Conservation (phyloP, 2,113 vertebrate species). For the Nerophis ophidion region DNA sequence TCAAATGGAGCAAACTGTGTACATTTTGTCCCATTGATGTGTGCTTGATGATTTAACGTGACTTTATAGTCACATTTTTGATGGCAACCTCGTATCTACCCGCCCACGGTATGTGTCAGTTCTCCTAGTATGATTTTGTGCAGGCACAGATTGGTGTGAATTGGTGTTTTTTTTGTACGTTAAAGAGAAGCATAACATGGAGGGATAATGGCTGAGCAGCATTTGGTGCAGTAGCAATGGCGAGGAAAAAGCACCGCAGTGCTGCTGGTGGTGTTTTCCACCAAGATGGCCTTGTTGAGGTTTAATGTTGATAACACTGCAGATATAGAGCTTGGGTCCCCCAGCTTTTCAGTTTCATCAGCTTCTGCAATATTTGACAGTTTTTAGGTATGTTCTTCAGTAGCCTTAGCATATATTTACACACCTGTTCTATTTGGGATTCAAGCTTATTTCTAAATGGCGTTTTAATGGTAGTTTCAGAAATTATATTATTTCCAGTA, state of each 20-base stretch:
- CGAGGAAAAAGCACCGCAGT: slow-evolving; percentile 70
- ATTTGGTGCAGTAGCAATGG: slow-evolving; percentile 71
- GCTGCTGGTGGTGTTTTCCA: slow-evolving; percentile 67
- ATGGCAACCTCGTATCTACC: not conserved
- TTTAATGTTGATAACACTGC: slow-evolving; percentile 64
- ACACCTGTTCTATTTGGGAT: not conserved
- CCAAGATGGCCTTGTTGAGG: slow-evolving; percentile 54
- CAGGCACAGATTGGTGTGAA: slow-evolving; percentile 1
- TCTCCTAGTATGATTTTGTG: not conserved
- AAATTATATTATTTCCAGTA: not conserved
- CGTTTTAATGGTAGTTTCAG: not conserved
- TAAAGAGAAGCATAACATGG: slow-evolving; percentile 7
- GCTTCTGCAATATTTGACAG: too few species aligned
- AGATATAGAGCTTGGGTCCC: slow-evolving; percentile 38
- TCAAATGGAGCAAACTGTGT: not conserved
- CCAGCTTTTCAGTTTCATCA: not conserved
- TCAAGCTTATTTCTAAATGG: not conserved
- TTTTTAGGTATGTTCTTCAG: not conserved
- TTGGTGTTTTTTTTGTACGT: slow-evolving; percentile 8
- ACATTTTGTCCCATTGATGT: not conserved
- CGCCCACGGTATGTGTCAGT: not conserved
- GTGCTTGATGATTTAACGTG: too few species aligned
- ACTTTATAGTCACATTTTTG: not conserved
- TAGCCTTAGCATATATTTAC: not conserved
- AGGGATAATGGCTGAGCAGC: slow-evolving; percentile 17